Evolutionary conservation across 2,797 vertebrate genomes (phyloP), one percentile per base, ranked within the genome.

Genomic region (Neostethus bicornis): DNA sequence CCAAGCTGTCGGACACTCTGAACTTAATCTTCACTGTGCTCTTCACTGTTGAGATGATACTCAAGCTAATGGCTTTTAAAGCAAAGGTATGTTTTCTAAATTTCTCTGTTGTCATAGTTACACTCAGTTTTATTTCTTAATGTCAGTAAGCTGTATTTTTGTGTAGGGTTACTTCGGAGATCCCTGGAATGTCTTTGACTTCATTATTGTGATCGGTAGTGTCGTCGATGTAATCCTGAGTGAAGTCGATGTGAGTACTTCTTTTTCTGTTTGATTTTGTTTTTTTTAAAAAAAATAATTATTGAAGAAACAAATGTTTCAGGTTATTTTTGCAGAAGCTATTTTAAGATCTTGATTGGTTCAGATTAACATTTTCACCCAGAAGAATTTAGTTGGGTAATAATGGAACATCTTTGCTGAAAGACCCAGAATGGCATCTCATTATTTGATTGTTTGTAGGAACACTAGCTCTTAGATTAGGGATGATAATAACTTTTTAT

Each of bases 121-220:
- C 32, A 3, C 13, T 10, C 44, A 1, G 1, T 34, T 14, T 4
- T 12, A 0, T 34, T 13, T 42, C 25, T 38, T 5, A 0, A 47
- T n/a, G 3, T 54, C 44, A 42, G 2, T 21, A 1, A 28, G 8
- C 8, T 45, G 21, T 11, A 1, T 29, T 11, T 75, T 12, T 51
- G 32, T 66, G 29, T 84, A 99, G 97, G 97, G 97, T 64, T 99
- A 99, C 82, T 99, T 99, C 0, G 96, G 97, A 66, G 97, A 99
- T 77, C 97, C 97, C 12, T 99, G 97, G 97, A 99, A 99, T 0
- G 97, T 99, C 56, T 99, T 99, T 63, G 97, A 99, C 86, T 99
- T 99, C 85, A 87, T 99, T 34, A 98, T 99, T 1, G 97, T 99
- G 58, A 77, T 99, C 0, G 97, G 97, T 43, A 99, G 97, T 70